Evolutionary conservation across 2,113 vertebrate genomes (phyloP).

Genomic region (Cryptotis parvus): DNA sequence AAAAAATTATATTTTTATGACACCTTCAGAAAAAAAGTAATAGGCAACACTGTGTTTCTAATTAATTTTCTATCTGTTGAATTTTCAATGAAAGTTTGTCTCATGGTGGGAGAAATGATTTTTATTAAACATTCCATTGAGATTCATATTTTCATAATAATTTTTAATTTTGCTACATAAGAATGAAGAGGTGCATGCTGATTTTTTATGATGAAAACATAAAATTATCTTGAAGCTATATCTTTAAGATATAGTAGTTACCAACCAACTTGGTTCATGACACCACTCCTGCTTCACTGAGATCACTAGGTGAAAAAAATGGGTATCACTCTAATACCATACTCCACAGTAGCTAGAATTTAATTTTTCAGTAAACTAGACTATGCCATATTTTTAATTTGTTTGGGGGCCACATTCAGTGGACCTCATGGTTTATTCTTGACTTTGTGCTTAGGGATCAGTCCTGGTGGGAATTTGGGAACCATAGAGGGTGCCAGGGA

Average conservation of each 20-base stretch:
- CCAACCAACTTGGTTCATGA: not conserved
- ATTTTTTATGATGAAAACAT: constrained; percentile 48
- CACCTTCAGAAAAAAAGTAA: constrained; percentile 45
- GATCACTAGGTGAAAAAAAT: not conserved
- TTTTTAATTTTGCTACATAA: not conserved
- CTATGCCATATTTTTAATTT: not conserved
- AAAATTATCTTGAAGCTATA: constrained; percentile 62
- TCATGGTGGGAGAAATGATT: constrained; percentile 36
- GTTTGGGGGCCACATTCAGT: too few species aligned
- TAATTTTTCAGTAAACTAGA: not conserved
- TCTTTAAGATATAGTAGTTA: constrained; percentile 37
- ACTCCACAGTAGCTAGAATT: not conserved
- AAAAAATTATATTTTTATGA: constrained; percentile 52
- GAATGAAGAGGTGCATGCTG: constrained; percentile 38
- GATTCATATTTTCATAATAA: constrained; percentile 67
- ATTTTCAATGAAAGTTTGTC: constrained; percentile 56
- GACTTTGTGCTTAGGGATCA: too few species aligned
- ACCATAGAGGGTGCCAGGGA: too few species aligned
- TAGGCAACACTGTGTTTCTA: constrained; percentile 23
- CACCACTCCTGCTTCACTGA: constrained; percentile 19
- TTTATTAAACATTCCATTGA: constrained; percentile 63
- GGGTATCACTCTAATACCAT: not conserved
- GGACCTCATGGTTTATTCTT: too few species aligned
- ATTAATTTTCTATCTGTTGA: constrained; percentile 58
- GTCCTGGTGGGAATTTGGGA: too few species aligned